Evolutionary conservation across 2,113 vertebrate genomes (phyloP), one percentile per base, ranked within the genome.

Genomic region (Nesoenas mayeri): DNA sequence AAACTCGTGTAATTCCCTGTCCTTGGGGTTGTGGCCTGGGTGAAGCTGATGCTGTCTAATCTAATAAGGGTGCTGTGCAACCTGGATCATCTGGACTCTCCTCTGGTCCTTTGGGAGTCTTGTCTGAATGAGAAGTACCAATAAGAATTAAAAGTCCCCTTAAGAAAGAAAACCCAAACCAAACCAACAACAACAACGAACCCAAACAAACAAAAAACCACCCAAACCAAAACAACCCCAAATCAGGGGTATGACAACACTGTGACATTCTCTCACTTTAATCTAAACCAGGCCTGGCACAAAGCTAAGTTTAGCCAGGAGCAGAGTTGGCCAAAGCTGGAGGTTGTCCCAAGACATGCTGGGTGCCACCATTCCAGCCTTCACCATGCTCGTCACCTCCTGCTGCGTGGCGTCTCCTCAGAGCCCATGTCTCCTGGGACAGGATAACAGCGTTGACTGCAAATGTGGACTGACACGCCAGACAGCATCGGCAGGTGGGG

Each of bases 1-100:
- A 94, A 97, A 86, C 79, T 71, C 75, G 15, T 70, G 71, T 94
- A 93, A 97, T 93, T 83, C 90, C 36, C 10, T 40, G 31, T 94
- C 64, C 75, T 92, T 85, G 72, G 54, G 64, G 75, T 73, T 70
- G 58, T 70, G 75, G 67, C 64, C 47, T 70, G n/a, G 25, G 58
- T 64, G 34, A 93, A 88, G 56, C 2, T 15, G 72, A 85, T 91
- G 67, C 60, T 29, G 7, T 67, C 51, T 92, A 83, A 96, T 90
- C 64, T 85, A 85, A 94, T 94, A 85, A 88, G 64, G 34, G 77
- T 62, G 28, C 0, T 1, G 5, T 73, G 17, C 64, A 93, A 47
- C 25, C 60, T 70, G 75, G 71, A 74, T 88, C 67, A 83, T 72
- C 72, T 88, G 71, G 62, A 40, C 19, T 93, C 58, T 92, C 51